Evolutionary conservation across 2,797 vertebrate genomes (phyloP).

Genomic region (Rachycentron canadum): DNA sequence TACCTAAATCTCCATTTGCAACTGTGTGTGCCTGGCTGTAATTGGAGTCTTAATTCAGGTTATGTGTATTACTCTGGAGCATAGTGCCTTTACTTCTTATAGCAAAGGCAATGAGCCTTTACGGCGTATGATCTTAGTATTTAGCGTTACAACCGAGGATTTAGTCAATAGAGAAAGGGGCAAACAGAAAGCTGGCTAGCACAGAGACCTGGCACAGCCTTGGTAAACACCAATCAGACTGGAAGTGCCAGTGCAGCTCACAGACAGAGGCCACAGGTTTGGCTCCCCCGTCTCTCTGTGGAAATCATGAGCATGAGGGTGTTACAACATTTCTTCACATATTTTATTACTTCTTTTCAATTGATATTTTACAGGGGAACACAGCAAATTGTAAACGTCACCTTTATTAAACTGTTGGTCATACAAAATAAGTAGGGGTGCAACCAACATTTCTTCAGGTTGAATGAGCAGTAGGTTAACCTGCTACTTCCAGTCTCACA

Average conservation of each 20-base stretch:
- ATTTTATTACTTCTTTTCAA: slow-evolving; percentile 14
- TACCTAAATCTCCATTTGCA: slow-evolving; percentile 6
- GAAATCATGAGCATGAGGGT: not conserved
- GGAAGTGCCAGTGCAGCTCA: slow-evolving; percentile 62
- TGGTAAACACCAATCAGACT: slow-evolving; percentile 70
- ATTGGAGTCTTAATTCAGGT: not conserved
- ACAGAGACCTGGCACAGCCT: slow-evolving; percentile 67
- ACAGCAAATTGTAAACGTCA: not conserved
- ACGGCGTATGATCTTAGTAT: slow-evolving; percentile 22
- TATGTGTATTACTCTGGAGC: not conserved
- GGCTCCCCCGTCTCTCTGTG: slow-evolving; percentile 1
- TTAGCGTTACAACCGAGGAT: slow-evolving; percentile 36
- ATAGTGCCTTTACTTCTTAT: not conserved
- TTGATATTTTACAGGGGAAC: slow-evolving; percentile 3
- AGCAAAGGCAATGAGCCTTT: slow-evolving; percentile 34
- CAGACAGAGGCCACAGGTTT: slow-evolving; percentile 54
- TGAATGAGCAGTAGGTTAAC: no score
- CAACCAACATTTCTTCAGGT: no score
- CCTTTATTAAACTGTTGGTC: slow-evolving; percentile 14
- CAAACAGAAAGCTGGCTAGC: slow-evolving; percentile 63
- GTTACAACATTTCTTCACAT: slow-evolving; percentile 12
- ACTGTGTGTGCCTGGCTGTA: not conserved
- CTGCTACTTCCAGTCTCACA: no score
- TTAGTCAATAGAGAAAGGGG: slow-evolving; percentile 46
- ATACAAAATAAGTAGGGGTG: slow-evolving; percentile 7